A percentile compares a stretch with the other conserved stretches of the same genome.
Conservation (phyloP, 1,140 invertebrate species). For the Yoshiicerus persimilis region DNA sequence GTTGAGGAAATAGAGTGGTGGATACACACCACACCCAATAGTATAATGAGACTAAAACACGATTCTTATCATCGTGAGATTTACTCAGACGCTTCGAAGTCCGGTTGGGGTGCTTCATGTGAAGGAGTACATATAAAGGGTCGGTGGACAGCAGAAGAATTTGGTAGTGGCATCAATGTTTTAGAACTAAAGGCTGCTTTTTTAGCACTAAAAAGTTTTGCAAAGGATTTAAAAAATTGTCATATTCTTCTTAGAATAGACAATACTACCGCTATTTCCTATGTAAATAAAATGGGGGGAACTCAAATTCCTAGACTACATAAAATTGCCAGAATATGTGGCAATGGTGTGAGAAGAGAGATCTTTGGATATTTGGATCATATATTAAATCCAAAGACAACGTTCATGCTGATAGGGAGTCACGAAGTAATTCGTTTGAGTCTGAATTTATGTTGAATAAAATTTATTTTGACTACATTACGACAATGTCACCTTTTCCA, state of each 20-base stretch:
- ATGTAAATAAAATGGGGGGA: constrained; percentile 33
- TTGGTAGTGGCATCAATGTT: constrained; percentile 10
- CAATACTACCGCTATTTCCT: constrained; percentile 24
- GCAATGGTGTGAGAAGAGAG: constrained; percentile 4
- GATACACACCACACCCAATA: neutral
- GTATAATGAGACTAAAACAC: neutral
- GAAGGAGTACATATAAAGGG: neutral
- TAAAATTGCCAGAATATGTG: constrained; percentile 12
- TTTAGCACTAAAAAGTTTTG: neutral
- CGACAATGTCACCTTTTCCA: neutral
- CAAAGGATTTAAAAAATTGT: neutral
- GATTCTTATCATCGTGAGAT: neutral
- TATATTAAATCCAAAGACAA: constrained; percentile 25
- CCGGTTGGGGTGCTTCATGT: neutral
- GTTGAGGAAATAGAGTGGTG: constrained; percentile 19
- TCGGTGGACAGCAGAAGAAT: neutral
- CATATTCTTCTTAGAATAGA: constrained; percentile 9
- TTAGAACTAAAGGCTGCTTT: constrained; percentile 27
- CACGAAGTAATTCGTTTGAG: neutral
- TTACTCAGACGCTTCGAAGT: neutral
- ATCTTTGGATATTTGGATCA: constrained; percentile 16
- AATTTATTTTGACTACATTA: neutral
- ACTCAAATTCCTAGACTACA: neutral
- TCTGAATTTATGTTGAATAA: neutral
- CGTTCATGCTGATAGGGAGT: neutral